These are phyloP conservation scores for Chelonia mydas DNA, from an alignment of 2,797 vertebrate species.

Conservation along the genomic window DNA sequence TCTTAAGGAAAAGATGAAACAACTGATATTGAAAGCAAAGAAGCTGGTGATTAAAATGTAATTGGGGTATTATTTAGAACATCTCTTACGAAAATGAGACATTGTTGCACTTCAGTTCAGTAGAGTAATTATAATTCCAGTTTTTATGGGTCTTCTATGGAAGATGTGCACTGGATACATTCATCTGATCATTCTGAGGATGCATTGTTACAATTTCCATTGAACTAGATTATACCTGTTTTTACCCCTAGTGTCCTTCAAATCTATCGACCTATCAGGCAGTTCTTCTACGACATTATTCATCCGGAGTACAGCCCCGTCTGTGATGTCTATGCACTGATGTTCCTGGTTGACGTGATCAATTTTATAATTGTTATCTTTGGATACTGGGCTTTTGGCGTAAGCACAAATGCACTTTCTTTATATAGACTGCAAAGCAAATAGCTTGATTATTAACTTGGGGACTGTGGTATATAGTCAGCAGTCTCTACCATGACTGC, in stretches of 20 bases:
- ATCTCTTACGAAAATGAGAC: not conserved
- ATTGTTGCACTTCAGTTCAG: not conserved
- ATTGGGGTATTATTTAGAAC: not conserved
- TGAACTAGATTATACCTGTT: not conserved
- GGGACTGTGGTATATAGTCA: not conserved
- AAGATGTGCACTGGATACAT: not conserved
- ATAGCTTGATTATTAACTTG: not conserved
- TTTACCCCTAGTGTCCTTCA: conserved; percentile 77
- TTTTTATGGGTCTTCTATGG: not conserved
- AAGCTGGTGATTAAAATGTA: conserved; percentile 83
- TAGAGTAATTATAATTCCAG: not conserved
- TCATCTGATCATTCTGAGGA: not conserved
- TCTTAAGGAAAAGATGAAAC: conserved; percentile 79
- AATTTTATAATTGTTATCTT: conserved; percentile 86
- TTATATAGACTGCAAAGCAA: not conserved
- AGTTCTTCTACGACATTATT: conserved; percentile 89
- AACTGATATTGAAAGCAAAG: conserved; percentile 81
- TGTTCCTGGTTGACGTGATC: conserved; percentile 84
- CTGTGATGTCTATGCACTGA: conserved; percentile 82
- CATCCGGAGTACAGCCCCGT: conserved; percentile 86
- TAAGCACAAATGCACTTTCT: conserved; percentile 50
- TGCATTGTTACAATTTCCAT: not conserved
- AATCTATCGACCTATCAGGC: conserved; percentile 83
- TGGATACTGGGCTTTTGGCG: conserved; percentile 86
- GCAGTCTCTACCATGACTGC: not conserved